A percentile compares a stretch with the other conserved stretches of the same genome.
phyloP scores from a whole-genome alignment of 30 jellyfish, hydroid and myxozoan species.

The Hydra vulgaris region DNA sequence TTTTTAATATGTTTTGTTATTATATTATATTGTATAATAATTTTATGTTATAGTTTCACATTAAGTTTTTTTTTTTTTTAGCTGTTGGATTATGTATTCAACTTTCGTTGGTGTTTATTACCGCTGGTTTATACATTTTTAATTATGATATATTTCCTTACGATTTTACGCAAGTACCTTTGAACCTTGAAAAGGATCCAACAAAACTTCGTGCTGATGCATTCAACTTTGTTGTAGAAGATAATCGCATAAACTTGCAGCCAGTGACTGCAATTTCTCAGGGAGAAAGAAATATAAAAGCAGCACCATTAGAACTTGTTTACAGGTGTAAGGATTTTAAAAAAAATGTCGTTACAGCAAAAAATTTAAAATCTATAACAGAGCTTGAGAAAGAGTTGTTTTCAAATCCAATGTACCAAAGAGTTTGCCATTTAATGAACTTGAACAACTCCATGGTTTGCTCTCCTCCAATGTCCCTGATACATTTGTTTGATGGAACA shows the following conservation, averaged over 20 bases:
- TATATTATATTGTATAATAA: too few species aligned
- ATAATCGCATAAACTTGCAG: constrained; percentile 50
- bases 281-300: constrained; percentile 58
- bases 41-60: too few species aligned
- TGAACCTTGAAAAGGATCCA: constrained; percentile 77
- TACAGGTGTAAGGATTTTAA: constrained; percentile 13
- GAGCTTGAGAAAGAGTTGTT: constrained; percentile 39
- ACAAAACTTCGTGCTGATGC: constrained; percentile 93
- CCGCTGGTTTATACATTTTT: constrained; percentile 51
- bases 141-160: constrained; percentile 73
- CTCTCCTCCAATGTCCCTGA: constrained; percentile 54
- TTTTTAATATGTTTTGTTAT: too few species aligned
- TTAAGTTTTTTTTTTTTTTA: constrained; percentile 14
- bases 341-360: constrained; percentile 29
- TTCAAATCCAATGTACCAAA: constrained; percentile 24
- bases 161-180: constrained; percentile 77
- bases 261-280: constrained; percentile 73
- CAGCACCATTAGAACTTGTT: constrained; percentile 70
- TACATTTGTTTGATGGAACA: constrained; percentile 77
- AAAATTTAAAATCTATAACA: constrained; percentile 38
- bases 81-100: constrained; percentile 64
- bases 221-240: constrained; percentile 71
- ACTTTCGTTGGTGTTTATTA: constrained; percentile 41
- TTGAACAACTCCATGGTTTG: constrained; percentile 10
- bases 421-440: constrained; percentile 37